These are phyloP conservation scores for Chymomyza caudatula DNA, from an alignment of 2,888 invertebrate genomes.

Conservation along the genomic window DNA sequence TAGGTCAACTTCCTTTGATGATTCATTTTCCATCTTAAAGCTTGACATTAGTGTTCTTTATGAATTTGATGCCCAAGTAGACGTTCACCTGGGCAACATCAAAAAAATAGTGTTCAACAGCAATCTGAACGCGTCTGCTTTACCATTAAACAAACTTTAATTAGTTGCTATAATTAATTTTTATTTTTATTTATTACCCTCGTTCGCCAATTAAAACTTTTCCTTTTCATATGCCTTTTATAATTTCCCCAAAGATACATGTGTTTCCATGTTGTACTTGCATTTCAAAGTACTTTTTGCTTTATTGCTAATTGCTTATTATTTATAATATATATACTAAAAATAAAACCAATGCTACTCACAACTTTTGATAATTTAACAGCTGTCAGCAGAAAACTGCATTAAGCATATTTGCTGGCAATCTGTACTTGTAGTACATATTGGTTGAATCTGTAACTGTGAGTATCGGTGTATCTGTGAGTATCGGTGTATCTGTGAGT, in stretches of 20 bases:
- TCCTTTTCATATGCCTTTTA: not conserved
- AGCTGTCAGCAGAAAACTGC: not conserved
- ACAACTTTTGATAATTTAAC: not conserved
- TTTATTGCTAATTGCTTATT: not conserved
- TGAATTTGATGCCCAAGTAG: no score
- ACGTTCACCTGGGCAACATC: no score
- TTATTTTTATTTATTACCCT: not conserved
- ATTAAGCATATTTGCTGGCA: conserved; percentile 4
- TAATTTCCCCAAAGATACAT: not conserved
- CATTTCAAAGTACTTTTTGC: not conserved
- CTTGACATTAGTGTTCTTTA: no score
- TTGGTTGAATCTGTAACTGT: no score
- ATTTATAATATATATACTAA: no score
- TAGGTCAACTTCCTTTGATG: no score
- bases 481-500: not conserved
- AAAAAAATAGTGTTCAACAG: no score
- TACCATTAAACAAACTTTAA: no score
- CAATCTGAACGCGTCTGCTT: no score
- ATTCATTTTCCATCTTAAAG: no score
- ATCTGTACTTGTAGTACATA: conserved; percentile 42
- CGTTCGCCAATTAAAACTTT: not conserved
- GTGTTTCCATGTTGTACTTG: not conserved
- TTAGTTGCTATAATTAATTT: no score
- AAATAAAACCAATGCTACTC: no score
- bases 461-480: not conserved